Evolutionary conservation across 2,797 vertebrate genomes (phyloP), one percentile per base, ranked within the genome.

Genomic region (Chromis chromis): DNA sequence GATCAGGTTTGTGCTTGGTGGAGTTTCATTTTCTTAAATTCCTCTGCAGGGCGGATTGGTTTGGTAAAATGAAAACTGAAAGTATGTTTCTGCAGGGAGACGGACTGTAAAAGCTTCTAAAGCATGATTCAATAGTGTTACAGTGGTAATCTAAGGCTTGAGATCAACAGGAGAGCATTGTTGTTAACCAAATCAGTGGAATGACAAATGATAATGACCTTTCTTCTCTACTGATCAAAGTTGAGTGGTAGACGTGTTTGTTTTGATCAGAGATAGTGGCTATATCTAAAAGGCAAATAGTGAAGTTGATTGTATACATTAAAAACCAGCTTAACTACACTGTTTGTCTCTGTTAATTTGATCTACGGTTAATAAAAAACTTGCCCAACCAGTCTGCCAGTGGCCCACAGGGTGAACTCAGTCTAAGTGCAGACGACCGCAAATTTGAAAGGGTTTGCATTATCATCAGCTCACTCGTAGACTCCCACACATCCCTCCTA

Each of bases 381-480:
- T 53, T 70, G 73, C 28, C 27, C 24, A 67, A 78, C 75, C 60
- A 74, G 82, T 75, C 46, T 52, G n/a, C 44, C 28, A 24, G 9
- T 79, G 36, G 8, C 49, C 25, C 59, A 58, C 10, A 58, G 31
- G 0, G 13, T 24, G 14, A 67, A 60, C 54, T 39, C 16, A 57
- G 25, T 49, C 24, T 33, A n/a, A 40, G 3, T 53, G 46, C 49
- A 50, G 11, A 24, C 16, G 54, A 36, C 12, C 59, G 25, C 6
- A 50, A 1, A 24, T 55, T 24, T 69, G 27, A 69, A 65, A 59
- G 36, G 12, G 1, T 28, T 69, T 65, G 36, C 2, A 11, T 63
- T 59, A 58, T 24, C 57, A 11, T 10, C 44, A 28, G 42, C 1
- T 25, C n/a, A n/a, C n/a, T n/a, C n/a, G n/a, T n/a, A 25, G 25